phyloP scores from a whole-genome alignment of 2,888 invertebrate species.

The Ornithoptera priamus region DNA sequence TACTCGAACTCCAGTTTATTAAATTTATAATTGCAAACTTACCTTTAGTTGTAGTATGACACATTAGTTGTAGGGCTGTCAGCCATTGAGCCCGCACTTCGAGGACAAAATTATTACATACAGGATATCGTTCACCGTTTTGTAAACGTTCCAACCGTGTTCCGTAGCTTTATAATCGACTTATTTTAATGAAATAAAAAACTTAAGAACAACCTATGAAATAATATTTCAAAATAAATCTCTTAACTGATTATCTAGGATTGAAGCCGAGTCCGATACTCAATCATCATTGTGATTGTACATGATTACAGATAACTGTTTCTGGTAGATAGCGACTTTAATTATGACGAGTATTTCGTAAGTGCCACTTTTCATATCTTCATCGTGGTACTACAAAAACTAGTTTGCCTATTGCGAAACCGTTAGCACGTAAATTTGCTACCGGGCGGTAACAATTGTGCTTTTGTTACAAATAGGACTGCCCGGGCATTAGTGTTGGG shows the following conservation, averaged over 20 bases:
- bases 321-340: constrained; percentile 42
- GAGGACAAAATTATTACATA: too few species aligned
- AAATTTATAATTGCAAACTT: too few species aligned
- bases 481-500: constrained; percentile 54
- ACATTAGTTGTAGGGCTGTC: too few species aligned
- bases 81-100: too few species aligned
- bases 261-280: constrained; percentile 30
- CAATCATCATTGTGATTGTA: constrained; percentile 50
- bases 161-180: too few species aligned
- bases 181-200: neutral
- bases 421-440: constrained; percentile 52
- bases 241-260: neutral
- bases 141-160: too few species aligned
- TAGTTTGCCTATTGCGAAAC: constrained; percentile 61
- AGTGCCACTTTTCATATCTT: constrained; percentile 60
- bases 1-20: neutral
- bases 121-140: too few species aligned
- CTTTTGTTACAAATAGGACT: constrained; percentile 64
- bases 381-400: constrained; percentile 61
- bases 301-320: constrained; percentile 27
- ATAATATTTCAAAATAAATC: neutral
- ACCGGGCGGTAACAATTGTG: constrained; percentile 62
- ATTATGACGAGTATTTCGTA: constrained; percentile 53
- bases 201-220: neutral
- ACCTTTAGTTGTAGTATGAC: too few species aligned